These are phyloP conservation scores for Neolamprologus sp. DNA, from an alignment of 2,113 vertebrate genomes.

Conservation along the genomic window DNA sequence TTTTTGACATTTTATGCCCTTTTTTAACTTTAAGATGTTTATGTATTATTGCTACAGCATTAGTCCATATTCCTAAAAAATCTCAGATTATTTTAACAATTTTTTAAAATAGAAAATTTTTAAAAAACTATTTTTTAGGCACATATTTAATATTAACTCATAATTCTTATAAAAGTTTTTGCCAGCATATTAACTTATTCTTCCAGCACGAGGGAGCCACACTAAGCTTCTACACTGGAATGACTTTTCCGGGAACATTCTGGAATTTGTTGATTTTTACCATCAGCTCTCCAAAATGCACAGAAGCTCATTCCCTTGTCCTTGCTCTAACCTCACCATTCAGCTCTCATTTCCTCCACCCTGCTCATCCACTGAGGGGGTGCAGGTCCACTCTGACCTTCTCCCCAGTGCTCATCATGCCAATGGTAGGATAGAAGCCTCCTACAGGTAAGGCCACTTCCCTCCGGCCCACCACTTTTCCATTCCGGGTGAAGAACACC, in stretches of 20 bases:
- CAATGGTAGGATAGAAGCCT: conserved; percentile 84
- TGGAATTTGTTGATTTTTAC: not conserved
- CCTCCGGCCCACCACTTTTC: conserved; percentile 83
- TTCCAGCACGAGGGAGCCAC: not conserved
- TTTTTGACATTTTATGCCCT: not conserved
- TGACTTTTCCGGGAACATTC: not conserved
- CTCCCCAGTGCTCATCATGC: conserved; percentile 87
- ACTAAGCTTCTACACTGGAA: not conserved
- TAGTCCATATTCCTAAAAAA: not conserved
- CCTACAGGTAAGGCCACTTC: conserved; percentile 77
- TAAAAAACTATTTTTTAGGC: conserved; percentile 15
- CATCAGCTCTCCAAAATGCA: not conserved
- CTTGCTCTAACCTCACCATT: not conserved
- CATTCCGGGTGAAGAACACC: conserved; percentile 89
- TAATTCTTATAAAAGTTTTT: not conserved
- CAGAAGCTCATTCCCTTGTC: not conserved
- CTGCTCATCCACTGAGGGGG: conserved; percentile 79
- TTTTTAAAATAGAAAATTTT: not conserved
- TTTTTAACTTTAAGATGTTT: not conserved
- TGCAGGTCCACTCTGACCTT: conserved; percentile 86
- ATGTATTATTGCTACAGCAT: not conserved
- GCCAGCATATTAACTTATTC: not conserved
- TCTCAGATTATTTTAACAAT: not conserved
- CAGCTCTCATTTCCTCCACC: not conserved
- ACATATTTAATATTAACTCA: not conserved